These are phyloP conservation scores for Drosophila ogumai DNA, from an alignment of 1,140 invertebrate genomes.

Conservation along the genomic window DNA sequence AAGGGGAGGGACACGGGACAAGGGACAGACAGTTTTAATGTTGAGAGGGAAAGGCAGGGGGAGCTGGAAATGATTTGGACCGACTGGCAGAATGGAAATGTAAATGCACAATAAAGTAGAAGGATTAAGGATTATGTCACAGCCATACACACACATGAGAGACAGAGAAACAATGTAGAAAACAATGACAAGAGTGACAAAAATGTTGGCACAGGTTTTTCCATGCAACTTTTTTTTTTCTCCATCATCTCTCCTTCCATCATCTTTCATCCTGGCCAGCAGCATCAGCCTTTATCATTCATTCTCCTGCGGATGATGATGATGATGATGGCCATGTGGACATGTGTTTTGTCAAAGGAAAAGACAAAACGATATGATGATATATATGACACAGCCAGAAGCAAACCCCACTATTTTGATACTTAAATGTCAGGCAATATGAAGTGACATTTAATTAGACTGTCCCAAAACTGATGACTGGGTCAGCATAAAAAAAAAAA, in stretches of 20 bases:
- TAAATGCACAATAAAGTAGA: slow-evolving; percentile 66
- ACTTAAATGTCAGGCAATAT: slow-evolving; percentile 43
- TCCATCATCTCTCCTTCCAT: neutral
- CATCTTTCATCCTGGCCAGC: slow-evolving; percentile 26
- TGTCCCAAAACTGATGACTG: slow-evolving; percentile 47
- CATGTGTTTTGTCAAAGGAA: slow-evolving; percentile 58
- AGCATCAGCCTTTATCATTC: slow-evolving; percentile 34
- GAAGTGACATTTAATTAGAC: slow-evolving; percentile 67
- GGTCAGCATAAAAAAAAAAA: slow-evolving; percentile 22
- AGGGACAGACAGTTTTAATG: slow-evolving; percentile 21
- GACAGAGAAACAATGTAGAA: slow-evolving; percentile 41
- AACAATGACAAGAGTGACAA: slow-evolving; percentile 55
- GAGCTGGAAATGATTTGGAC: slow-evolving; percentile 31
- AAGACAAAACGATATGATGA: slow-evolving; percentile 51
- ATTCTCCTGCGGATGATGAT: slow-evolving; percentile 25
- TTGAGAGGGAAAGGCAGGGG: neutral
- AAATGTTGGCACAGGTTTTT: slow-evolving; percentile 63
- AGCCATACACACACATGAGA: slow-evolving; percentile 23
- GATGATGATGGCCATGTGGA: slow-evolving; percentile 36
- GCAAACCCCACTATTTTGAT: slow-evolving; percentile 40
- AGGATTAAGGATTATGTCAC: slow-evolving; percentile 66
- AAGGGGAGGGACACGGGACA: neutral
- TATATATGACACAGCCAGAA: slow-evolving; percentile 54
- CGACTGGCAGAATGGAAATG: slow-evolving; percentile 50
- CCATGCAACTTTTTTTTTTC: slow-evolving; percentile 12